A percentile compares a stretch with the other conserved stretches of the same genome.
Evolutionary conservation across 2,888 invertebrate species (phyloP).

Genomic region (Furcula furcula): DNA sequence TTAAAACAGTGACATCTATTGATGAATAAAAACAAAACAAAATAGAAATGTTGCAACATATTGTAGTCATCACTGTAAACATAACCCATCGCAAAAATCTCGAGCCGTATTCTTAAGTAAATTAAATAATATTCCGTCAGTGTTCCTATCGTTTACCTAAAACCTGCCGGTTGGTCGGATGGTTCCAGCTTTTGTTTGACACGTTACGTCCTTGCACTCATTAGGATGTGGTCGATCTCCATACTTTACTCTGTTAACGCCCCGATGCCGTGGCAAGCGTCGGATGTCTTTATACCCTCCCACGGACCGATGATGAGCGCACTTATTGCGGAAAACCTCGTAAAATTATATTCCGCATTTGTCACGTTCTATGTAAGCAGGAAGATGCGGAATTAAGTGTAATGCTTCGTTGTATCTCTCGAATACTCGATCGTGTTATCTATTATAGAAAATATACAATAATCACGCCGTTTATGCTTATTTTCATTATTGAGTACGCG

Average conservation of each 20-base stretch:
- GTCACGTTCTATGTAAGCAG: conserved; percentile 35
- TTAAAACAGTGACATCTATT: conserved; percentile 10
- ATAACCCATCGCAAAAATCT: too few relatives aligned
- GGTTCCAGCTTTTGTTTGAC: conserved; percentile 11
- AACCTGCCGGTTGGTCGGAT: conserved; percentile 6
- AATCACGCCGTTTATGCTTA: too few relatives aligned
- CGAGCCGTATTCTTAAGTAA: too few relatives aligned
- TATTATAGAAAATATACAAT: too few relatives aligned
- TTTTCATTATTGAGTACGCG: too few relatives aligned
- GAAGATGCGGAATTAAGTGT: conserved; percentile 36
- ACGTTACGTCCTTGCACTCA: conserved; percentile 56
- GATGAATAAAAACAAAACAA: too few relatives aligned
- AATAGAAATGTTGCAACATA: too few relatives aligned
- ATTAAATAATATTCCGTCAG: too few relatives aligned
- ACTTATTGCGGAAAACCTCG: conserved; percentile 65
- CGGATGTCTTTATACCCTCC: conserved; percentile 63
- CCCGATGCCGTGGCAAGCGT: conserved; percentile 26
- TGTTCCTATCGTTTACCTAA: conserved; percentile 6
- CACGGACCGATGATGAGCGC: conserved; percentile 36
- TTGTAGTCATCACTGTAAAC: too few relatives aligned
- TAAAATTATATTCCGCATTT: conserved; percentile 42
- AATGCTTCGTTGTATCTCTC: too few relatives aligned
- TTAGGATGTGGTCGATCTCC: conserved; percentile 66
- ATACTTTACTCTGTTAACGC: conserved; percentile 51
- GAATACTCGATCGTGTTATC: too few relatives aligned